A percentile compares a stretch with the other conserved stretches of the same genome.
Conservation (phyloP, 2,888 invertebrate species). For the Eubasilissa splendida region DNA sequence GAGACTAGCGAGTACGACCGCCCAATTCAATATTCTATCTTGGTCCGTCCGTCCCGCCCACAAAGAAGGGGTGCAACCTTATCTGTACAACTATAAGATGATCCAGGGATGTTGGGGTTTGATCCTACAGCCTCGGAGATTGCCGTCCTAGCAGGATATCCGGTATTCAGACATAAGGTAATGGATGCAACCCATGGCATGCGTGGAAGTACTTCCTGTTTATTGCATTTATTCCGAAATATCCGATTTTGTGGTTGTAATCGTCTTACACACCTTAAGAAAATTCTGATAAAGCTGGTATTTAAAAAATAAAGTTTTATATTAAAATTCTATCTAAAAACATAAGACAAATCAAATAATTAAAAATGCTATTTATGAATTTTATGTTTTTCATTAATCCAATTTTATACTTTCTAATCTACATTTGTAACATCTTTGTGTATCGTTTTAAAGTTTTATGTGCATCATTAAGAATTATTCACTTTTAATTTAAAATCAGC, state of each 20-base stretch:
- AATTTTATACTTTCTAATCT: too few relatives aligned
- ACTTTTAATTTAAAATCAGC: too few relatives aligned
- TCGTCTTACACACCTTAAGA: not conserved
- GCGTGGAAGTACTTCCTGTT: not conserved
- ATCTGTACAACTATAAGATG: conserved; percentile 19
- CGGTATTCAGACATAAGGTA: conserved; percentile 15
- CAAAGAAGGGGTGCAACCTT: conserved; percentile 3
- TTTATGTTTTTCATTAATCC: too few relatives aligned
- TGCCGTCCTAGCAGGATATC: conserved; percentile 31
- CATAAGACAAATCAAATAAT: too few relatives aligned
- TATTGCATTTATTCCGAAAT: conserved; percentile 17
- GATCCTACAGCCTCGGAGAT: conserved; percentile 23
- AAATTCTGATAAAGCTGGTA: too few relatives aligned
- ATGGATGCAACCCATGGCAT: not conserved
- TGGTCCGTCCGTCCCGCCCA: conserved; percentile 3
- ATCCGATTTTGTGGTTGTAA: not conserved
- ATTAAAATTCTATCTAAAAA: too few relatives aligned
- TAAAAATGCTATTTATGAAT: too few relatives aligned
- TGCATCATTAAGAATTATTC: too few relatives aligned
- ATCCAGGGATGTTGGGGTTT: conserved; percentile 8
- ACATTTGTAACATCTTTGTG: too few relatives aligned
- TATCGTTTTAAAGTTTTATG: too few relatives aligned
- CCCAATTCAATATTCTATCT: conserved; percentile 9
- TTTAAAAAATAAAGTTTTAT: too few relatives aligned
- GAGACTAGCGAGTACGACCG: not conserved